Evolutionary conservation across 2,797 vertebrate species (phyloP).

Genomic region (Xerus rutilus): DNA sequence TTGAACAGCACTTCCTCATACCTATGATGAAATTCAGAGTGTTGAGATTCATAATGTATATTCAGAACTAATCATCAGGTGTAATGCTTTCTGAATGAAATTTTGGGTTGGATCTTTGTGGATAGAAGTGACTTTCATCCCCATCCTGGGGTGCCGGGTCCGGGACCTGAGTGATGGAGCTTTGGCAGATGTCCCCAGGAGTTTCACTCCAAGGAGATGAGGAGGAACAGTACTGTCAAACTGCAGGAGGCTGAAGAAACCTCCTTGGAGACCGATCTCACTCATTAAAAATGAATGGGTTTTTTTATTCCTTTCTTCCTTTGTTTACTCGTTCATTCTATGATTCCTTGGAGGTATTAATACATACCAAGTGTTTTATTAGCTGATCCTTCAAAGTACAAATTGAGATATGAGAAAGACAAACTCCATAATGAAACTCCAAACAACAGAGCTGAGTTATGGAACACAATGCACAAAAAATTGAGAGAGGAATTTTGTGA

Average conservation of each 20-base stretch:
- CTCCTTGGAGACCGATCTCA: not conserved
- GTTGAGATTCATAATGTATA: fast-evolving
- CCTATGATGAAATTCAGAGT: not conserved
- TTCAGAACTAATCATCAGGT: not conserved
- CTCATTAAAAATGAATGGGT: not conserved
- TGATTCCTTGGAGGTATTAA: not conserved
- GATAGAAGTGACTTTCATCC: no score
- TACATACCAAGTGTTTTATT: no score
- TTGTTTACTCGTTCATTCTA: not conserved
- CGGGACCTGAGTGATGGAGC: not conserved
- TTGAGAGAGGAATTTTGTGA: not conserved
- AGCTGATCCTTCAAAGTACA: not conserved
- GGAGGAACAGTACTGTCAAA: not conserved
- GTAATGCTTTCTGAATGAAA: not conserved
- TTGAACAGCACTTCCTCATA: not conserved
- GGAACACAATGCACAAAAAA: no score
- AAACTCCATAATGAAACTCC: not conserved
- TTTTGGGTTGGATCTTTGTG: not conserved
- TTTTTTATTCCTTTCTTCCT: not conserved
- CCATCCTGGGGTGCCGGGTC: not conserved
- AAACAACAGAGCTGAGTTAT: not conserved
- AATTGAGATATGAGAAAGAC: not conserved
- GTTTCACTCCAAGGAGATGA: not conserved
- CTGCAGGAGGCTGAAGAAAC: not conserved
- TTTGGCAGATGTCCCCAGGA: not conserved